Conservation (phyloP, 2,113 vertebrate genomes). For the Cygnus buccinator region DNA sequence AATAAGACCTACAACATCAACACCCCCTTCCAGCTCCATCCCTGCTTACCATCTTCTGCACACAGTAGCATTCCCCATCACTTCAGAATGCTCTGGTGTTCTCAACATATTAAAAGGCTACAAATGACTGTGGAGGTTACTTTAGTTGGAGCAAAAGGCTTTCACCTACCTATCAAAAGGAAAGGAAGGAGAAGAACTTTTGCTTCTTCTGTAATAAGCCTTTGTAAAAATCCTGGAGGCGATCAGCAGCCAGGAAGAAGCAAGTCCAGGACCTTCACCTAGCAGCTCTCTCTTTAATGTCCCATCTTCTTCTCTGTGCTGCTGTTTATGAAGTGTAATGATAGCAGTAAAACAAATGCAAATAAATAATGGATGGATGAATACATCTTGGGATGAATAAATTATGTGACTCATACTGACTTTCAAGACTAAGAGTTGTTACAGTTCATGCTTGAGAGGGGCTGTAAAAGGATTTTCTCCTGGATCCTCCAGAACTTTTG, state of each 20-base stretch:
- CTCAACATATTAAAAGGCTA: not conserved
- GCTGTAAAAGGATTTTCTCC: not conserved
- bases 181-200: not conserved
- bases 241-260: not conserved
- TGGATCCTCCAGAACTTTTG: not conserved
- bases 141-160: not conserved
- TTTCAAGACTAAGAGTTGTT: constrained; percentile 41
- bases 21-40: not conserved
- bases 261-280: not conserved
- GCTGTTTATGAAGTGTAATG: constrained; percentile 61
- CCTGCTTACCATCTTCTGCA: not conserved
- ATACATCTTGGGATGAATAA: constrained; percentile 59
- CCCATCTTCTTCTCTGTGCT: not conserved
- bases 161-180: not conserved
- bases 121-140: not conserved
- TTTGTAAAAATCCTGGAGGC: not conserved
- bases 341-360: constrained; percentile 32
- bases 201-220: not conserved
- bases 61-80: rapidly evolving
- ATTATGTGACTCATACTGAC: not conserved
- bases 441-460: not conserved
- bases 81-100: rapidly evolving
- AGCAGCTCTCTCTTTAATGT: not conserved
- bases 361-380: constrained; percentile 62
- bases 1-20: not conserved